Evolutionary conservation across 2,113 vertebrate genomes (phyloP), one percentile per base, ranked within the genome.

Genomic region (Hyaena hyaena): DNA sequence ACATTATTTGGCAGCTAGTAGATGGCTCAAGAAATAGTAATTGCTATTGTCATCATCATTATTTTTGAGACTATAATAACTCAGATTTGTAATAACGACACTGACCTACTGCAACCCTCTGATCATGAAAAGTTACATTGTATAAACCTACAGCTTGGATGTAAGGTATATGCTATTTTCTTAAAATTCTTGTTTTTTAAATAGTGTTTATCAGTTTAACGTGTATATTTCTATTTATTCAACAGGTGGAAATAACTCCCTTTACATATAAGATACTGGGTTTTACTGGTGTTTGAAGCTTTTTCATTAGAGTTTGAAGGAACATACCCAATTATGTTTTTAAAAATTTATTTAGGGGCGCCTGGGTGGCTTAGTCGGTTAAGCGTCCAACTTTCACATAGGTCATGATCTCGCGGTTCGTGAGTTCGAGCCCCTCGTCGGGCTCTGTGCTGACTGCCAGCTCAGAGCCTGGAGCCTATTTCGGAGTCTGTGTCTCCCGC

Each of bases 51-150:
- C 55, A 58, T 88, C 3, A 21, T 91, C 74, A 17, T 43, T 90
- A 55, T 88, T 97, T 97, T 65, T 35, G 88, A 79, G 11, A 65
- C 7, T 88, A n/a, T n/a, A 55, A 63, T 83, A 65, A 74, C 53
- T 88, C 10, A 69, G 6, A 65, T 74, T 68, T 63, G 16, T 82
- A 92, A 74, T 50, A 61, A 71, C 26, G 10, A 43, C 33, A 80
- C 12, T 5, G 16, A 58, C 48, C 4, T 61, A 21, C 43, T 69
- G 2, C 24, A 81, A 66, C 8, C 10, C 48, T 76, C 55, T 88
- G 43, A 55, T 89, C 48, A 24, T 69, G 48, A 90, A 90, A 73
- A 48, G 10, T 65, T 50, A 33, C 35, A 35, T 2, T 84, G 9
- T 31, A 24, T 89, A 76, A 33, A 65, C 48, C 45, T 94, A 58